phyloP scores from a whole-genome alignment of 2,797 vertebrate genomes.

The Euthynnus affinis region DNA sequence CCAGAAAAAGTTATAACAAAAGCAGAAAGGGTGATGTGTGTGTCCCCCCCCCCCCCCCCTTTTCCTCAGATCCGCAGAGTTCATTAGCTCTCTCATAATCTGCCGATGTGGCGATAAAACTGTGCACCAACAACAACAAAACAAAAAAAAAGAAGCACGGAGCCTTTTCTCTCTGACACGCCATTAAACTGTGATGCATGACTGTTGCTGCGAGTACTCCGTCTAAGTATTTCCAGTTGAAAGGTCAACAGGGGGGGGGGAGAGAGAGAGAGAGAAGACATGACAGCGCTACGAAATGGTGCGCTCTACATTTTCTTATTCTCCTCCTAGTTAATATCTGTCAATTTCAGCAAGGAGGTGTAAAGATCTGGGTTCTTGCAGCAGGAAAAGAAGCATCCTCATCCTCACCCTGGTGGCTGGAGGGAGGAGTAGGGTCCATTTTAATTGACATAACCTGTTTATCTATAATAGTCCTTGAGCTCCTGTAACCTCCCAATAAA shows the following conservation, averaged over 20 bases:
- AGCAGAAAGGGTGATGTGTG: slow-evolving; percentile 47
- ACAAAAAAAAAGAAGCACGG: slow-evolving; percentile 4
- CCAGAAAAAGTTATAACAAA: slow-evolving; percentile 64
- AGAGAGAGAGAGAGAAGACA: slow-evolving; percentile 38
- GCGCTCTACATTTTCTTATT: slow-evolving; percentile 51
- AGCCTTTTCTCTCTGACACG: slow-evolving; percentile 73
- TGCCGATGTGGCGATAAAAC: slow-evolving; percentile 84
- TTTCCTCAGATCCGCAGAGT: slow-evolving; percentile 66
- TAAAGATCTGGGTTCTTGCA: slow-evolving; percentile 1
- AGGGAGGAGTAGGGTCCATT: too few relatives aligned
- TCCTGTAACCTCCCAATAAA: slow-evolving; percentile 69
- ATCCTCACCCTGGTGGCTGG: not conserved
- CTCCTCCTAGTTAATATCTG: slow-evolving; percentile 44
- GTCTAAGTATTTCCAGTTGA: slow-evolving; percentile 76
- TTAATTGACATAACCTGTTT: slow-evolving; percentile 78
- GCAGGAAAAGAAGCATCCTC: too few relatives aligned
- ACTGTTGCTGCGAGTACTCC: slow-evolving; percentile 52
- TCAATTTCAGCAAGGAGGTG: slow-evolving; percentile 47
- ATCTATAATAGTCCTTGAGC: slow-evolving; percentile 75
- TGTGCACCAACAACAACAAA: slow-evolving; percentile 65
- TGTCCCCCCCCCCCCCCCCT: not conserved
- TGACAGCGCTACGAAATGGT: slow-evolving; percentile 63
- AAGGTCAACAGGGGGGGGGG: slow-evolving; percentile 70
- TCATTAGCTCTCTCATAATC: slow-evolving; percentile 86
- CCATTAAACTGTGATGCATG: slow-evolving; percentile 85